phyloP scores from a whole-genome alignment of 37 sponge, comb jelly and placozoan genomes.

The Theonella swinhoei region DNA sequence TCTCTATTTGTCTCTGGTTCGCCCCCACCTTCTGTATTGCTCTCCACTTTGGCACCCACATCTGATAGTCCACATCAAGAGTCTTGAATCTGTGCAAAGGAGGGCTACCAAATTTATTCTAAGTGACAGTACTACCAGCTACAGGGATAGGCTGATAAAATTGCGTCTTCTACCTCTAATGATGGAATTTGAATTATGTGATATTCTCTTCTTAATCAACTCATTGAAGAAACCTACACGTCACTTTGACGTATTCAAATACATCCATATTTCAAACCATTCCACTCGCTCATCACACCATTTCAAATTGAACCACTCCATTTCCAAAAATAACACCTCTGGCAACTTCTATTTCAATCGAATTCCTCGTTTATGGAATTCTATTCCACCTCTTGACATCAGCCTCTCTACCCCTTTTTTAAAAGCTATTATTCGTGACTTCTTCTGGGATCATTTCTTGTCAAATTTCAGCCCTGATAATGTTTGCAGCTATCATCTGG shows the following conservation, averaged over 20 bases:
- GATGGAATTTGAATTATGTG: neutral
- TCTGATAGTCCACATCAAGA: neutral
- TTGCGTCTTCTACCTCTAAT: conserved; percentile 1
- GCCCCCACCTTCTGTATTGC: neutral
- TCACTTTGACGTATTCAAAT: neutral
- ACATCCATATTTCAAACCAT: neutral
- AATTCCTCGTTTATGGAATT: conserved; percentile 19
- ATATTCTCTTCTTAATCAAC: conserved; percentile 9
- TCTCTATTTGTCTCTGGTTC: neutral
- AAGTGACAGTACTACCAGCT: neutral
- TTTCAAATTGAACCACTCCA: neutral
- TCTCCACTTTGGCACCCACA: neutral
- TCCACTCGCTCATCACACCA: neutral
- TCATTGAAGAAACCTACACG: neutral
- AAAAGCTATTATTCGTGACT: neutral
- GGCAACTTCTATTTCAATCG: conserved; percentile 4
- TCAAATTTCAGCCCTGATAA: neutral
- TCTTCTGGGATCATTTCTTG: conserved; percentile 8
- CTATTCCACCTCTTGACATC: neutral
- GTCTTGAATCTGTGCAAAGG: conserved; percentile 9
- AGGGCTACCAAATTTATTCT: conserved; percentile 13
- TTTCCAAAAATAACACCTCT: neutral
- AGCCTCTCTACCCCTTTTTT: neutral
- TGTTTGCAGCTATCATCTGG: conserved; percentile 11
- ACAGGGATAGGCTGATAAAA: neutral